A percentile compares a stretch with the other conserved stretches of the same genome.
Conservation (phyloP, 2,797 vertebrate genomes). For the Acanthis flammea region DNA sequence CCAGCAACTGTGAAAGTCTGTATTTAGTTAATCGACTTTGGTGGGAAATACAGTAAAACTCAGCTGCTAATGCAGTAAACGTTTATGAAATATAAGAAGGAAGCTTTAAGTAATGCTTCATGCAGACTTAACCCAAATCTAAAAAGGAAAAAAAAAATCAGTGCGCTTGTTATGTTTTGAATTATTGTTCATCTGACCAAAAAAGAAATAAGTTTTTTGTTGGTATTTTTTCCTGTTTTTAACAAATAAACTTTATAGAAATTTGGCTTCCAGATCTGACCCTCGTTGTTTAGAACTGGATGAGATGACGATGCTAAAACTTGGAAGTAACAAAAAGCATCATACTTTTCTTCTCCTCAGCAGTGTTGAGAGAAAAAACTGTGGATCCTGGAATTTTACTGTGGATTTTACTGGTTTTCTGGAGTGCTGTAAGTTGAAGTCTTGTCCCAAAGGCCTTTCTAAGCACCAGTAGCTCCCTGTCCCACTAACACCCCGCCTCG, state of each 20-base stretch:
- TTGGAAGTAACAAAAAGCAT: constrained; percentile 1
- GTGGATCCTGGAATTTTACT: constrained; percentile 23
- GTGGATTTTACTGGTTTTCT: constrained; percentile 32
- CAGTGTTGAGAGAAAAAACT: constrained; percentile 11
- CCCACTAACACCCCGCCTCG: neutral
- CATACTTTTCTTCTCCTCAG: constrained; percentile 22
- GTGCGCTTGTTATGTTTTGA: neutral
- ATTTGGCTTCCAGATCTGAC: neutral
- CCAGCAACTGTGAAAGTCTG: neutral
- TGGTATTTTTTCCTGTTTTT: neutral
- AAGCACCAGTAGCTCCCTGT: neutral
- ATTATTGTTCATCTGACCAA: neutral
- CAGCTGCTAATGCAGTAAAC: neutral
- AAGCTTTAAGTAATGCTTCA: constrained; percentile 22
- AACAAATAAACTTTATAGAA: constrained; percentile 41
- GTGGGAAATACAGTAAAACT: neutral
- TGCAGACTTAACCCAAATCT: neutral
- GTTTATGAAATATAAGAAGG: neutral
- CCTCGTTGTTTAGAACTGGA: constrained; percentile 33
- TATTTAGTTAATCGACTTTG: neutral
- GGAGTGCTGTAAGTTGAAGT: constrained; percentile 18
- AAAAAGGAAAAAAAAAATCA: neutral
- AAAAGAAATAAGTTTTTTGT: neutral
- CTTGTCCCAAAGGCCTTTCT: neutral
- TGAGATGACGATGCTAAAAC: constrained; percentile 11